phyloP scores from a whole-genome alignment of 2,888 invertebrate genomes.

The Microctonus aethiopoides region DNA sequence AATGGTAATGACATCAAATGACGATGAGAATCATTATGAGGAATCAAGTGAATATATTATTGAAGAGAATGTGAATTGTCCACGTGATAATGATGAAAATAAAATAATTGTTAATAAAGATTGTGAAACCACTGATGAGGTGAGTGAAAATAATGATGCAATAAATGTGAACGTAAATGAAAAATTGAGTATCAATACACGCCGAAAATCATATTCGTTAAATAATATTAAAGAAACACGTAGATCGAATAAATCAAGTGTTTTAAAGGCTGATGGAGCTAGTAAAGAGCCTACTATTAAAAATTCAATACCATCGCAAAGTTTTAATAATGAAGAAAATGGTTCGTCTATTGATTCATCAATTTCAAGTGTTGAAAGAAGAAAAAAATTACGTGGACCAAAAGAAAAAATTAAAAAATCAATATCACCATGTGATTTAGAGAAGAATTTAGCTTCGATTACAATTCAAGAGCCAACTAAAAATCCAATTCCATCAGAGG shows the following conservation, averaged over 20 bases:
- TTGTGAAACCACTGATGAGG: not conserved
- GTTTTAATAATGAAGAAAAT: constrained; percentile 23
- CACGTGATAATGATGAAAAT: constrained; percentile 38
- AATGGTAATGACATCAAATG: constrained; percentile 41
- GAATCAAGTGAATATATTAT: constrained; percentile 41
- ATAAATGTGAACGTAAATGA: not conserved
- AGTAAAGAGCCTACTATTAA: not conserved
- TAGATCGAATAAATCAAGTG: not conserved
- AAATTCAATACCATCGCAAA: not conserved
- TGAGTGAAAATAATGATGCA: not conserved
- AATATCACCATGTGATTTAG: constrained; percentile 15
- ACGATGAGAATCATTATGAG: constrained; percentile 33
- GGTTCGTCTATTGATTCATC: constrained; percentile 27
- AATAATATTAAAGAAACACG: constrained; percentile 18
- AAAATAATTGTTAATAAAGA: not conserved
- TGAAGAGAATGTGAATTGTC: constrained; percentile 46
- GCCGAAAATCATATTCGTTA: constrained; percentile 24
- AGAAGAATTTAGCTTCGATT: constrained; percentile 29
- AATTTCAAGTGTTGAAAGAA: constrained; percentile 15
- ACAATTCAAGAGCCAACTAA: not conserved
- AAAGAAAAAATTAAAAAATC: constrained; percentile 14
- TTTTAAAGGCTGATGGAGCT: not conserved
- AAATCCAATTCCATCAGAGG: not conserved
- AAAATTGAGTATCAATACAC: not conserved
- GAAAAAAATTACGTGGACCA: constrained; percentile 11